Evolutionary conservation across 1,140 invertebrate genomes (phyloP).

Genomic region (Colletes latitarsis): DNA sequence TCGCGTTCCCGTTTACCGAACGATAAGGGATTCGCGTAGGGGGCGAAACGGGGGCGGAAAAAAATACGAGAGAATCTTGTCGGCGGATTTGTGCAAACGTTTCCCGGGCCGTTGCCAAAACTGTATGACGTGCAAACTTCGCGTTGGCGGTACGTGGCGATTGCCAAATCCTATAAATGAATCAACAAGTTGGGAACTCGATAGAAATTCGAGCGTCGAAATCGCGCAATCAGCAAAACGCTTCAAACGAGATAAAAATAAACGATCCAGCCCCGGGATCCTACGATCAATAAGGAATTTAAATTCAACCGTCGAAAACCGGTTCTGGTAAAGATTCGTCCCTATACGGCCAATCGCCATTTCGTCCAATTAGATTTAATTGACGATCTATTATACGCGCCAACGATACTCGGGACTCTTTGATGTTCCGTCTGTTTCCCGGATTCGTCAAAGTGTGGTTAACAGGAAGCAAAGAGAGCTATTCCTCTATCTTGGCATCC

Average conservation of each 20-base stretch:
- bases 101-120: conserved; percentile 17
- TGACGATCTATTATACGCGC: neutral
- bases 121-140: conserved; percentile 39
- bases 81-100: conserved; percentile 1
- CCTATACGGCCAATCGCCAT: too few species aligned
- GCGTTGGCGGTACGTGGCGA: conserved; percentile 8
- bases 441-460: too few species aligned
- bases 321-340: neutral
- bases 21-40: neutral
- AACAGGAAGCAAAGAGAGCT: too few species aligned
- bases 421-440: neutral
- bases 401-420: neutral
- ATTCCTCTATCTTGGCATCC: too few species aligned
- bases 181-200: conserved; percentile 50
- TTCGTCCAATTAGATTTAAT: neutral
- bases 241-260: conserved; percentile 36
- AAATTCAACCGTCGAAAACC: conserved; percentile 9
- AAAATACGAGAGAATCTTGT: conserved; percentile 11
- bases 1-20: neutral
- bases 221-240: conserved; percentile 48
- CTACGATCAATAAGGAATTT: conserved; percentile 31
- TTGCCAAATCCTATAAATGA: conserved; percentile 52
- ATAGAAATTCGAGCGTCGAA: conserved; percentile 44
- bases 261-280: conserved; percentile 7
- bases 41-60: too few species aligned